Evolutionary conservation across 2,888 invertebrate genomes (phyloP).

Genomic region (Pseudeuparius sepicola): DNA sequence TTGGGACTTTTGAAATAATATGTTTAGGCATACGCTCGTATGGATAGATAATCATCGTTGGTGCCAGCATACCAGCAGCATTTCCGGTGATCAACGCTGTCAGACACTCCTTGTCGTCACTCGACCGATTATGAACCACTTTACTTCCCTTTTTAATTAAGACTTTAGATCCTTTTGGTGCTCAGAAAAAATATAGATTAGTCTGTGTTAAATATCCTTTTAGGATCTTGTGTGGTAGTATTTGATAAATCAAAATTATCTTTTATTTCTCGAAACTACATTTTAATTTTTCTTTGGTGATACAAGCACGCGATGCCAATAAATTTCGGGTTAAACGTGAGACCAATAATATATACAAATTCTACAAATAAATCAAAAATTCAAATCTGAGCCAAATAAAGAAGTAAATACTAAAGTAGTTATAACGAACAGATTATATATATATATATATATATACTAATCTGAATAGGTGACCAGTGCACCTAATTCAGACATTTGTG

Average conservation of each 20-base stretch:
- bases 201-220: slow-evolving; percentile 17
- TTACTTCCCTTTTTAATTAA: slow-evolving; percentile 18
- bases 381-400: too few relatives aligned
- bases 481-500: too few relatives aligned
- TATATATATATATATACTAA: too few relatives aligned
- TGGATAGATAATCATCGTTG: too few relatives aligned
- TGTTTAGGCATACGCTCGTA: slow-evolving; percentile 14
- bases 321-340: slow-evolving; percentile 8
- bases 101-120: slow-evolving; percentile 15
- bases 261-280: slow-evolving; percentile 16
- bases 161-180: slow-evolving; percentile 15
- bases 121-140: slow-evolving; percentile 16
- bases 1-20: slow-evolving; percentile 11
- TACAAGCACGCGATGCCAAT: slow-evolving; percentile 7
- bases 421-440: too few relatives aligned
- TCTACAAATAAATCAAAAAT: too few relatives aligned
- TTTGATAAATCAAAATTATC: slow-evolving; percentile 16
- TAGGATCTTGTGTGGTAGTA: slow-evolving; percentile 14
- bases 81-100: slow-evolving; percentile 14
- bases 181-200: slow-evolving; percentile 16
- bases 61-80: too few relatives aligned
- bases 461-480: too few relatives aligned
- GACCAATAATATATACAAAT: too few relatives aligned
- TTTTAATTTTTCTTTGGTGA: slow-evolving; percentile 16
- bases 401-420: too few relatives aligned